phyloP scores from a whole-genome alignment of 2,888 invertebrate species.

The Ennomos quercinarius region DNA sequence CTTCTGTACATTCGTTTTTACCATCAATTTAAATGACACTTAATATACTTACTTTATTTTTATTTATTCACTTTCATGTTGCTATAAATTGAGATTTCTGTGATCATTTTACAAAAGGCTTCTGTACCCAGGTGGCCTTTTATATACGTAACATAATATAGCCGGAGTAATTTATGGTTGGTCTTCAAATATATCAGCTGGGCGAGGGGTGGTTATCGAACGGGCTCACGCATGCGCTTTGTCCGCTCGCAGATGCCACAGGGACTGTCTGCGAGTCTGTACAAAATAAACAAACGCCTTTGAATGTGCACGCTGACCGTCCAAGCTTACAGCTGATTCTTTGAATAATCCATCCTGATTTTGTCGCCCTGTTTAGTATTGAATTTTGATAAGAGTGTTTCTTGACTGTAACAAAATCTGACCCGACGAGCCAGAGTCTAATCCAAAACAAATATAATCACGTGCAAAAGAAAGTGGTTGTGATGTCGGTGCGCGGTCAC shows the following conservation, averaged over 20 bases:
- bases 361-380: constrained; percentile 7
- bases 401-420: constrained; percentile 5
- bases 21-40: no score
- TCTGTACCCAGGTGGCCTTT: constrained; percentile 15
- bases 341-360: constrained; percentile 41
- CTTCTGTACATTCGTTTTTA: no score
- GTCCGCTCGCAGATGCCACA: constrained; percentile 46
- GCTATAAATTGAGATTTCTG: constrained; percentile 1
- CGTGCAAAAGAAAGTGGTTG: constrained; percentile 79
- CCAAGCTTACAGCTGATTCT: constrained; percentile 55
- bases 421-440: constrained; percentile 13
- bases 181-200: constrained; percentile 60
- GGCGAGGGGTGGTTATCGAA: constrained; percentile 70
- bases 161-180: constrained; percentile 20
- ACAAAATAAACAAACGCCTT: constrained; percentile 77
- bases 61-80: background rate
- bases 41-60: background rate
- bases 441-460: constrained; percentile 66
- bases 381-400: background rate
- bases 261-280: constrained; percentile 55
- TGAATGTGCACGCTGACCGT: constrained; percentile 72
- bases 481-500: constrained; percentile 59
- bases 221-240: constrained; percentile 75
- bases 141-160: constrained; percentile 15
- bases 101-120: constrained; percentile 7